These are phyloP conservation scores for Amphilophus citrinellus DNA, from an alignment of 2,113 vertebrate species.

Conservation along the genomic window DNA sequence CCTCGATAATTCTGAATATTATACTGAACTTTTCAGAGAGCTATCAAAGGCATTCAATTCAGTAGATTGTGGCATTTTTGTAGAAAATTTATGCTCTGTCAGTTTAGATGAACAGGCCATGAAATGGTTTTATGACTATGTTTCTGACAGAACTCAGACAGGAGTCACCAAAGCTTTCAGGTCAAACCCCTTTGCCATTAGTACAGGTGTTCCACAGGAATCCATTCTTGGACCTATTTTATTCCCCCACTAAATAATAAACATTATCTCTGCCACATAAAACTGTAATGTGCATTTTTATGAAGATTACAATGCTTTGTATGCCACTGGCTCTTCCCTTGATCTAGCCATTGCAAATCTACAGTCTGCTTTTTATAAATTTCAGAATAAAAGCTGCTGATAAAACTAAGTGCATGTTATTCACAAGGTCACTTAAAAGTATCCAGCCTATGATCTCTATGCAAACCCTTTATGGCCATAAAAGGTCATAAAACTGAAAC, in stretches of 20 bases:
- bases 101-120: too few species aligned
- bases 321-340: background rate
- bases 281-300: background rate
- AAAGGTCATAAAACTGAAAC: background rate
- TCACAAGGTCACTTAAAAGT: background rate
- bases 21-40: background rate
- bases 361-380: background rate
- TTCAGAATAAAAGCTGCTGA: background rate
- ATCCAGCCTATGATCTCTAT: background rate
- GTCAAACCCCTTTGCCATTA: background rate
- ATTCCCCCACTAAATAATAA: background rate
- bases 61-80: too few species aligned
- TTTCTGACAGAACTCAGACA: background rate
- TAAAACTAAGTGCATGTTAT: background rate
- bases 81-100: too few species aligned
- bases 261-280: background rate
- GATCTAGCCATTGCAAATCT: background rate
- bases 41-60: too few species aligned
- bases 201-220: background rate
- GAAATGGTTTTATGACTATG: background rate
- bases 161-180: background rate
- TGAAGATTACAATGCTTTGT: background rate
- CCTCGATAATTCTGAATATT: background rate
- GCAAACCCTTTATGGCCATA: background rate
- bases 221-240: background rate